Evolutionary conservation across 23 tunicate genomes (phyloP), one percentile per base, ranked within the genome.

Genomic region (Clavelina lepadiformis): DNA sequence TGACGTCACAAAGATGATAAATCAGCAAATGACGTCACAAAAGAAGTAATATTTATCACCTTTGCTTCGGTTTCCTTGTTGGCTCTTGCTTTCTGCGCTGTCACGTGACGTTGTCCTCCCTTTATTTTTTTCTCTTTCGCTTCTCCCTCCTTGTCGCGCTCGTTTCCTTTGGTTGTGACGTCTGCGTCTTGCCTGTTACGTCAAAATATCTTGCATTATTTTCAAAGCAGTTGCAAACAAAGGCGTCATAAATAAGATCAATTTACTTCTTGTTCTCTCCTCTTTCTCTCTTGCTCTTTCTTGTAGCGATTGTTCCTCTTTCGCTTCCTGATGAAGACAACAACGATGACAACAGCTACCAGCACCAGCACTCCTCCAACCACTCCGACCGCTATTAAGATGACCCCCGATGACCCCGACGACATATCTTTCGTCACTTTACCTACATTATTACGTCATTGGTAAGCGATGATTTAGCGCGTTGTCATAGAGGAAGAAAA

Each of bases 221-320:
- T n/a, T n/a, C n/a, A n/a, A n/a, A n/a, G n/a, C n/a, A n/a, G n/a
- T n/a, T n/a, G n/a, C n/a, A n/a, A n/a, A n/a, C n/a, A n/a, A n/a
- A n/a, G n/a, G n/a, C n/a, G n/a, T n/a, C n/a, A n/a, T n/a, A n/a
- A 20, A 53, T 25, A 53, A 53, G 22, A 53, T 25, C 23, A 6
- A 27, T 51, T 49, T 54, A 76, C 82, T 45, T 50, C 56, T 36
- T 21, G 38, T 38, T 65, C 74, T 37, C 45, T 66, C 33, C 66
- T 55, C 30, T 35, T 65, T 30, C 50, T 27, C 31, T 65, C 82
- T 35, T 55, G 73, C 57, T 76, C 82, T 31, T 65, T 76, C 44
- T 76, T 76, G 31, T 55, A 27, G 51, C 29, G 22, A 54, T 76
- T 76, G 67, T 76, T 76, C 45, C 24, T 35, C 45, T 28, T 65